phyloP scores from a whole-genome alignment of 2,888 invertebrate species.

The Agriotes lineatus region DNA sequence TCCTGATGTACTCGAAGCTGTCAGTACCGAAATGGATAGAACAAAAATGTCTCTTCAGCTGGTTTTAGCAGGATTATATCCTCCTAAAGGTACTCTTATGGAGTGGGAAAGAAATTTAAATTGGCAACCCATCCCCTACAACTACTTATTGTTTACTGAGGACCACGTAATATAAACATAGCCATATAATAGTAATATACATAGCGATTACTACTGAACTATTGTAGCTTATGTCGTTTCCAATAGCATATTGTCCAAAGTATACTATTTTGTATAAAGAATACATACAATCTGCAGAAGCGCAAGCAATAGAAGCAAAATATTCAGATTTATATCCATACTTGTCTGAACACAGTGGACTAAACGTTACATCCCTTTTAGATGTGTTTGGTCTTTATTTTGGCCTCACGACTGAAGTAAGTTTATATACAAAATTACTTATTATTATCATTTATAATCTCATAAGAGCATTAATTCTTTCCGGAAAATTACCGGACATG shows the following conservation, averaged over 20 bases:
- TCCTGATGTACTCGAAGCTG: slow-evolving; percentile 70
- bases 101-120: slow-evolving; percentile 68
- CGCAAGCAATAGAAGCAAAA: neutral
- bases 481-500: no score
- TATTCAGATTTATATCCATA: slow-evolving; percentile 21
- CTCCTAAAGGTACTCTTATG: slow-evolving; percentile 69
- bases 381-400: neutral
- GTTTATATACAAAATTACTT: neutral
- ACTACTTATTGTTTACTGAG: slow-evolving; percentile 47
- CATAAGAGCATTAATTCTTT: no score
- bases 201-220: neutral
- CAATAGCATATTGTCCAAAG: neutral
- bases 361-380: neutral
- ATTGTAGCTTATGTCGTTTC: slow-evolving; percentile 1
- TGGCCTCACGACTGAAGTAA: slow-evolving; percentile 4
- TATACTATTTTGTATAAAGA: neutral
- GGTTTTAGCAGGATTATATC: slow-evolving; percentile 77
- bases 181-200: neutral
- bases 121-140: slow-evolving; percentile 59
- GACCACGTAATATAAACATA: neutral
- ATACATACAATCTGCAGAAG: neutral
- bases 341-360: slow-evolving; percentile 21
- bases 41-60: slow-evolving; percentile 79
- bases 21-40: slow-evolving; percentile 77
- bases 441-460: no score